Evolutionary conservation across 2,113 vertebrate species (phyloP), one percentile per base, ranked within the genome.

Genomic region (Mionectes macconnelli): DNA sequence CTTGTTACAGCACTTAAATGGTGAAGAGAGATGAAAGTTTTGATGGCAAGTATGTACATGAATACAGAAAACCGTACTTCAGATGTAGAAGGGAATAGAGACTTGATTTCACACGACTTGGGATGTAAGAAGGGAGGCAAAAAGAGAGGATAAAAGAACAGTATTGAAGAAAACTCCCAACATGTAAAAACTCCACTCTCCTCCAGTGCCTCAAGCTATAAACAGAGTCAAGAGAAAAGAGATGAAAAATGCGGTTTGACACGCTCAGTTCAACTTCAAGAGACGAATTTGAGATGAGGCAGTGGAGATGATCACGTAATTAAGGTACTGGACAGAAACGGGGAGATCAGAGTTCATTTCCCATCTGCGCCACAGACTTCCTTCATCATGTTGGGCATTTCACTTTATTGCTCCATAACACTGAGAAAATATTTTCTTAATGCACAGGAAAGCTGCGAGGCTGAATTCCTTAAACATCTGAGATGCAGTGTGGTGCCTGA

Each of bases 181-280:
- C 81, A 27, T 85, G 91, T 91, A 92, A 94, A 63, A 96, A 93
- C 73, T 92, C 79, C 72, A 64, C 79, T 88, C 72, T 86, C 49
- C 35, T 70, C 47, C 56, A 89, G 31, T 56, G 92, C 93, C 94
- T 92, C 76, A 28, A 96, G 95, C 88, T 92, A 94, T 37, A 68
- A 62, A 76, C 49, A 92, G 59, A 78, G 50, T 21, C 4, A 7
- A 93, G 69, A 84, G 80, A 64, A 94, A 67, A 79, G 85, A 94
- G 86, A 94, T 90, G 83, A 94, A 93, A 97, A 95, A 93, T 78
- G 90, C 68, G 87, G 83, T 63, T 59, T 94, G 88, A 96, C 93
- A 92, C 1, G 18, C 80, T 84, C 7, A 2, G 2, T 92, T 95
- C 85, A 88, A 88, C 82, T 63, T 81, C 75, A 86, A 25, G 64